Base-by-base conservation (phyloP, 2,888 invertebrate species). In the Polydrusus pterygomalis region DNA sequence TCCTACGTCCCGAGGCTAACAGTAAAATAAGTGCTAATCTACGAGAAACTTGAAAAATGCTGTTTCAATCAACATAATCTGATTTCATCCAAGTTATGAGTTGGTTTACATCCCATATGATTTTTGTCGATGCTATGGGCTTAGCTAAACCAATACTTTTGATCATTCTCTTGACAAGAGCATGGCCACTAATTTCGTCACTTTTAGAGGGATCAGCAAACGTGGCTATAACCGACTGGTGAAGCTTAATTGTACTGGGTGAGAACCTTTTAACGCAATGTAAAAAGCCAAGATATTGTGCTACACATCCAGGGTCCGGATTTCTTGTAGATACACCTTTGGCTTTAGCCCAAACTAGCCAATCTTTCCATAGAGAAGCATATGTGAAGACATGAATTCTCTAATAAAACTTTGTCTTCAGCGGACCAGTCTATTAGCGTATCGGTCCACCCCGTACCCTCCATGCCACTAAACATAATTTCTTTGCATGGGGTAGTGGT, bases 111-210 rank as follows among this genome's bases (percentile, higher is more conserved):
- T 75, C 54, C 71, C 68, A 78, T 20, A 78, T 78, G 34, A 64
- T 17, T 34, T 64, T 75, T 34, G 45, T 73, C 11, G 7, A n/a
- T 17, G 20, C 17, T 18, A 49, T 71, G 54, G 74, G 65, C 43
- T 49, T 62, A 38, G 18, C n/a, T 7, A 63, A 13, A 11, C 68
- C 70, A 60, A 81, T 78, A 9, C 72, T 77, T 68, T 80, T 79
- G 9, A 80, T 15, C 25, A 77, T 77, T n/a, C 78, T 68, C 54
- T 78, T 73, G 10, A 78, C 47, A 18, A 78, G 45, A 3, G n/a
- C 69, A 51, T 71, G 30, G 30, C 63, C 17, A 43, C 18, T 15
- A 40, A 75, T 72, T 38, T n/a, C n/a, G 15, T 71, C 62, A 40
- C 58, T 38, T 17, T 38, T 64, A 6, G 45, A 20, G 15, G 67